phyloP scores from a whole-genome alignment of 2,888 invertebrate genomes.

The Polydesmus complanatus region DNA sequence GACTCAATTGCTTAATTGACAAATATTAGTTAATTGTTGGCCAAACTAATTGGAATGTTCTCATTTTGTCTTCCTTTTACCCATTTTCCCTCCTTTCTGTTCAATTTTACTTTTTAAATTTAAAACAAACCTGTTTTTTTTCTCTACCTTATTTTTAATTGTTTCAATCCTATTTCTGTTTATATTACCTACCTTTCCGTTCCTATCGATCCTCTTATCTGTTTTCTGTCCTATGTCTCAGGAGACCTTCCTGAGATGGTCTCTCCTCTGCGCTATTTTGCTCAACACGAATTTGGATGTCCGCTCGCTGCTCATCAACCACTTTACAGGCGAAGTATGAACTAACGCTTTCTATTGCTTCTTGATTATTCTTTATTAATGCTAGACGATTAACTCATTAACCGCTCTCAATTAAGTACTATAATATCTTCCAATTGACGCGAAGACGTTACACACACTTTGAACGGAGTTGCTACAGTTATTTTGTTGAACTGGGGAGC shows the following conservation, averaged over 20 bases:
- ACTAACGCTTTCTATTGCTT: not conserved
- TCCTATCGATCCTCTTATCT: conserved; percentile 21
- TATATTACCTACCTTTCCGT: conserved; percentile 18
- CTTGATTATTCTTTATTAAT: too few species aligned
- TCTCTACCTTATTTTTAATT: not conserved
- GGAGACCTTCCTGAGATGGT: conserved; percentile 12
- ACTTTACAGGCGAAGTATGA: conserved; percentile 8
- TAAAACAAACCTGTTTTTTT: conserved; percentile 2
- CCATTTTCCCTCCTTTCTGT: too few species aligned
- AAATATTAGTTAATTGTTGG: too few species aligned
- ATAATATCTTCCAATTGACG: too few species aligned
- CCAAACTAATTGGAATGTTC: too few species aligned
- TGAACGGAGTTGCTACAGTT: too few species aligned
- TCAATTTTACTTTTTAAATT: conserved; percentile 9
- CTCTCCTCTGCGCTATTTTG: conserved; percentile 6
- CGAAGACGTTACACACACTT: too few species aligned
- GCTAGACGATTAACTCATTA: too few species aligned
- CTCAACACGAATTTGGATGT: conserved; percentile 77
- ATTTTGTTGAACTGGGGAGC: too few species aligned
- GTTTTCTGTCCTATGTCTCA: conserved; percentile 16
- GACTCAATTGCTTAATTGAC: too few species aligned
- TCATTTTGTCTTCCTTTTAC: too few species aligned
- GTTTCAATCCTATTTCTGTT: not conserved
- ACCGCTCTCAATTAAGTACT: too few species aligned
- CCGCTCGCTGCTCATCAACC: conserved; percentile 40